Evolutionary conservation across 2,113 vertebrate species (phyloP), one percentile per base, ranked within the genome.

Genomic region (Aviceda subcristata): DNA sequence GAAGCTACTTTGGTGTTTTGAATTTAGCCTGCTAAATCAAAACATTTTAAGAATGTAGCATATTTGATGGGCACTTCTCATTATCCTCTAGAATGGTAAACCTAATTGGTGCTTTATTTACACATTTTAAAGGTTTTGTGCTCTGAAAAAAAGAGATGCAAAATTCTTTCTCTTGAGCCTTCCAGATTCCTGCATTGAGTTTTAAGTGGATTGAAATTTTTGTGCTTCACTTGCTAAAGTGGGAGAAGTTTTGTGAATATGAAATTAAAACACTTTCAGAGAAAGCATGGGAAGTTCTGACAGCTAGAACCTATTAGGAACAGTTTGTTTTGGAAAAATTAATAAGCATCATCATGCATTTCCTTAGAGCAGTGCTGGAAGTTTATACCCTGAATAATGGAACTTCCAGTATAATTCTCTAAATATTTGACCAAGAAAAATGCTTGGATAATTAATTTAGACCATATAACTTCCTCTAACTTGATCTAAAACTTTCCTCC

Each of bases 51-150:
- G 96, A 94, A 97, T 97, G 88, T 87, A 86, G 78, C 73, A 87
- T 97, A 89, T 95, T 98, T 96, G 92, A 92, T 74, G 89, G 95
- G 88, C 60, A 73, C 91, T 97, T 97, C 96, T 97, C 97, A 94
- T 96, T 98, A 97, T 95, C 95, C 88, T 94, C 93, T 94, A 95
- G 82, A 97, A 95, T 73, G 76, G 93, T 94, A 97, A 98, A 96
- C 79, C 92, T 98, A 97, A 97, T 98, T 97, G 96, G 87, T 88
- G 90, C 96, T 98, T 98, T 97, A 98, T 96, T 97, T 91, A 94
- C 84, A 93, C 93, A 82, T 94, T 96, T 96, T 95, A 95, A 94
- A 96, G 96, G 97, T 97, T 98, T 98, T 96, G 84, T 96, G 92
- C 95, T 96, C 96, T 91, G 95, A 10, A 90, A 84, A 94, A 85